Evolutionary conservation across 2,113 vertebrate species (phyloP), one percentile per base, ranked within the genome.

Genomic region (Galbula dea): DNA sequence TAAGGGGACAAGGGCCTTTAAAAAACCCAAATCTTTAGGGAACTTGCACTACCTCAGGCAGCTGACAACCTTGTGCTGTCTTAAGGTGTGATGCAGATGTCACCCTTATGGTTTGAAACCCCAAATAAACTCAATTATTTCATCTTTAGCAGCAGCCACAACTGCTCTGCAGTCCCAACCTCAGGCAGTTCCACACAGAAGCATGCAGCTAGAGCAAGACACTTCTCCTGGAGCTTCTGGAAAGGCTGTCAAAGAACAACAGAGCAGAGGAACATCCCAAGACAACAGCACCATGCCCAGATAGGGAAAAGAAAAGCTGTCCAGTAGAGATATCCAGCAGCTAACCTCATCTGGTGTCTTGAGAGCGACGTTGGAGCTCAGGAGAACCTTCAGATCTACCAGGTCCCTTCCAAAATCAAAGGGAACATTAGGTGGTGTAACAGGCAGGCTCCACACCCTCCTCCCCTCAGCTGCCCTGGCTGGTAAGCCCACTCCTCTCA

Each of bases 261-360:
- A 3, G 48, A 86, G 39, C 52, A 0, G 1, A 88, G 52, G 52
- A 86, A 74, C 45, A 61, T 5, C 67, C 45, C 62, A 61, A 16
- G 58, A 41, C n/a, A 57, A 52, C 59, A 80, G 32, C 55, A 52
- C 22, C 49, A 3, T 6, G 8, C 10, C 46, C 57, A 84, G 58
- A 23, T 0, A 63, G 45, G 36, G 26, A 81, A n/a, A 66, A 23
- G 20, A 36, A 51, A 49, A 66, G 27, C 0, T 71, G 43, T 39
- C 58, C n/a, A 55, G 14, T 1, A 12, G 88, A 88, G 30, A 85
- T 62, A 89, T 48, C 32, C 79, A 93, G 41, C 7, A 26, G 90
- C 98, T 92, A 71, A 98, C 98, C 97, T 98, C 95, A 14, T 96
- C 95, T 6, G 97, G 87, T 68, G 88, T 97, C 96, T 96, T 98